phyloP scores from a whole-genome alignment of 2,888 invertebrate species.

The Parnassius smintheus region DNA sequence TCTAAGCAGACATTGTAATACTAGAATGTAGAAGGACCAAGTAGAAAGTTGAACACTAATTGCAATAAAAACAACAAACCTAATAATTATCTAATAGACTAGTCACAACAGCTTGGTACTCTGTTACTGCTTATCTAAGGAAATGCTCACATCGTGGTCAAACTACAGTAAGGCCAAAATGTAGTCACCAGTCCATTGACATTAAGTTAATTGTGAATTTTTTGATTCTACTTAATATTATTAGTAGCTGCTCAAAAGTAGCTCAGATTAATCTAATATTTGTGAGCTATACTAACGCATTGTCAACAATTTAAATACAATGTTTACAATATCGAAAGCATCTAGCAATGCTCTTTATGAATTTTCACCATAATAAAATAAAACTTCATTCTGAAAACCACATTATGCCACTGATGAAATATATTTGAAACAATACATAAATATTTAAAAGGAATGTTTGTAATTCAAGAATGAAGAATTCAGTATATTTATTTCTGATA shows the following conservation, averaged over 20 bases:
- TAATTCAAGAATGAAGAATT: slow-evolving; percentile 27
- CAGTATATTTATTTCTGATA: slow-evolving; percentile 26
- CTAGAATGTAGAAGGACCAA: slow-evolving; percentile 26
- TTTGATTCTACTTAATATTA: slow-evolving; percentile 29
- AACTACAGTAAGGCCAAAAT: slow-evolving; percentile 10
- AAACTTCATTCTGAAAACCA: slow-evolving; percentile 34
- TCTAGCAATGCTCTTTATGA: slow-evolving; percentile 46
- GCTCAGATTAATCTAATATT: slow-evolving; percentile 41
- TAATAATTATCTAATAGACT: slow-evolving; percentile 18
- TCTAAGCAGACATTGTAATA: neutral
- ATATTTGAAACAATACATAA: slow-evolving; percentile 33
- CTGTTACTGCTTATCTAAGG: slow-evolving; percentile 14
- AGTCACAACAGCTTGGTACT: slow-evolving; percentile 21
- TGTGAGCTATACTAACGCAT: slow-evolving; percentile 45
- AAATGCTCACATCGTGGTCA: neutral
- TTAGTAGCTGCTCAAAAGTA: slow-evolving; percentile 37
- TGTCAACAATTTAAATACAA: slow-evolving; percentile 50
- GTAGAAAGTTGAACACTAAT: slow-evolving; percentile 26
- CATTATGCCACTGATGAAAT: slow-evolving; percentile 26
- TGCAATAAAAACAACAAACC: slow-evolving; percentile 22
- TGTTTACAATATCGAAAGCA: slow-evolving; percentile 50
- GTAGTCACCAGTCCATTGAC: slow-evolving; percentile 19
- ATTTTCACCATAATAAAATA: slow-evolving; percentile 29
- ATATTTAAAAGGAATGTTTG: slow-evolving; percentile 49
- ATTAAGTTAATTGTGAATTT: slow-evolving; percentile 26